Percentiles rank a stretch among this genome's conserved stretches.
Conservation (phyloP, 2,113 vertebrate species). For the Brachypteracias leptosomus region DNA sequence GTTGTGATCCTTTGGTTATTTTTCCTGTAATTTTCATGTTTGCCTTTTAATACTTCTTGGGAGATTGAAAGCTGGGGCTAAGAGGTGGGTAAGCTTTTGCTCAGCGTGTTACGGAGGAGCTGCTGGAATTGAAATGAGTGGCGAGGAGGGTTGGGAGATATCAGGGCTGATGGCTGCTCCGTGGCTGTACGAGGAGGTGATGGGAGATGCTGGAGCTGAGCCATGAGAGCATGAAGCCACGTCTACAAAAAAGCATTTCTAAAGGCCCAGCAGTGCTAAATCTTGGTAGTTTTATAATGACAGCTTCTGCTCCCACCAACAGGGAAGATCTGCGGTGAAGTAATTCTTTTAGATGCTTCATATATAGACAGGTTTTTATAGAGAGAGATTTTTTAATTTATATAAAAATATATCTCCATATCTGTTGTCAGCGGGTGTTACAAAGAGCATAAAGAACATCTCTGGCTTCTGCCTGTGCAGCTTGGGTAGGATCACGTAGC, state of each 20-base stretch:
- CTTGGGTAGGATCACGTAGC: neutral
- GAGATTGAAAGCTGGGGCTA: conserved; percentile 22
- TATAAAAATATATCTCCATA: neutral
- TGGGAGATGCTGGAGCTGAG: neutral
- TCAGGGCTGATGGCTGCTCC: neutral
- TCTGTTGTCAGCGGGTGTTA: neutral
- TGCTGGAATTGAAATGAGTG: conserved; percentile 38
- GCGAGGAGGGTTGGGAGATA: neutral
- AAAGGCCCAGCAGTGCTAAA: conserved; percentile 16
- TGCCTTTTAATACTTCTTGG: conserved; percentile 41
- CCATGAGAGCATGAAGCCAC: neutral
- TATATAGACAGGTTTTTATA: conserved; percentile 7
- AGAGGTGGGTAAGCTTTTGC: conserved; percentile 9
- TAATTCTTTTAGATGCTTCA: conserved; percentile 2
- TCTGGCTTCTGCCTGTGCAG: neutral
- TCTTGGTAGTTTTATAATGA: neutral
- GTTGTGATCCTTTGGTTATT: conserved; percentile 20
- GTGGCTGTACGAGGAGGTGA: neutral
- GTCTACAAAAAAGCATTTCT: neutral
- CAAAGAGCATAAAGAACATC: neutral
- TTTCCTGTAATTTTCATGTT: conserved; percentile 52
- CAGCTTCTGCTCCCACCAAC: neutral
- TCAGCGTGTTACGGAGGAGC: neutral
- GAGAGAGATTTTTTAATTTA: neutral
- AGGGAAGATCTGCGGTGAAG: neutral